Evolutionary conservation across 2,888 invertebrate genomes (phyloP).

Genomic region (Tipula helvola): DNA sequence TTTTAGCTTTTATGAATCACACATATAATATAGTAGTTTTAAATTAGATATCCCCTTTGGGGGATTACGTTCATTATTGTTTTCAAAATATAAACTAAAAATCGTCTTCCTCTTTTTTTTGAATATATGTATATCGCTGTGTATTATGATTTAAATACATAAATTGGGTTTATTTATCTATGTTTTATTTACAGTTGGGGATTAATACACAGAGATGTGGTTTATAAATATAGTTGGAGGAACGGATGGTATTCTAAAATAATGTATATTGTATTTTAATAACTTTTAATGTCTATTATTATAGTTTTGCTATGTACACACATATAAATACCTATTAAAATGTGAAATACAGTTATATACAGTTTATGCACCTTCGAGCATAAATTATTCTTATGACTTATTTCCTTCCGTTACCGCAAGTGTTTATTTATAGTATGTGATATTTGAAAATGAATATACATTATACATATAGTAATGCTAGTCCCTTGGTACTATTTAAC

Average conservation of each 20-base stretch:
- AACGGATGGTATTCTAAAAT: neutral
- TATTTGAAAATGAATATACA: neutral
- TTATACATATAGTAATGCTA: neutral
- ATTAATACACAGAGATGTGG: neutral
- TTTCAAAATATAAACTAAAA: neutral
- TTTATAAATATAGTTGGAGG: neutral
- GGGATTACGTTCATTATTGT: neutral
- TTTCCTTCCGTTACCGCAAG: neutral
- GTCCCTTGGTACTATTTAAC: neutral
- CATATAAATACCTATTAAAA: neutral
- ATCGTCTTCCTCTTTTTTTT: neutral
- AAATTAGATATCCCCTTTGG: neutral
- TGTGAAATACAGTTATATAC: neutral
- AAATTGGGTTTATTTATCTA: neutral
- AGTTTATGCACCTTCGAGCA: neutral
- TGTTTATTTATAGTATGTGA: neutral
- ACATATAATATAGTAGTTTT: neutral
- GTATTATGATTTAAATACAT: neutral
- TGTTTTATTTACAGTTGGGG: neutral
- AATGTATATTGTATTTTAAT: neutral
- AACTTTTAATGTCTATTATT: neutral
- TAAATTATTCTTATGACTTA: neutral
- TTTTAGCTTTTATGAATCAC: neutral
- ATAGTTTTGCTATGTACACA: neutral
- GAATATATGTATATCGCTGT: neutral